phyloP scores from a whole-genome alignment of 2,888 invertebrate species.

The Napeogenes sylphis region DNA sequence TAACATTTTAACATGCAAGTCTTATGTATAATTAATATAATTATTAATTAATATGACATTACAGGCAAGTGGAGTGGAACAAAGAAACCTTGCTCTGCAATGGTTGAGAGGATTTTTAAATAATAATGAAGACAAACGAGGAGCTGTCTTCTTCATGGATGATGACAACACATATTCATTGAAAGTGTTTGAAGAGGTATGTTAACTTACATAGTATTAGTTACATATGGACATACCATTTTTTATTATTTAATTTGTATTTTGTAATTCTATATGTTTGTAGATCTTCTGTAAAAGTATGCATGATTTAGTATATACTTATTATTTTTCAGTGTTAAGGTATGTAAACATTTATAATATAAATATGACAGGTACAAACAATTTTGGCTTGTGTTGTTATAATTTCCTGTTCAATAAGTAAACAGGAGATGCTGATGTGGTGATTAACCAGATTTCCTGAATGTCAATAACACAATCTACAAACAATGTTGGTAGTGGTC shows the following conservation, averaged over 20 bases:
- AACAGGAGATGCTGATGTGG: background rate
- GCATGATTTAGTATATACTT: background rate
- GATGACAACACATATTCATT: slow-evolving; percentile 97
- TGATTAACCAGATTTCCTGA: background rate
- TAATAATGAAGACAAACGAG: slow-evolving; percentile 74
- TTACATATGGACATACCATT: too few relatives aligned
- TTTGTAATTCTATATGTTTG: background rate
- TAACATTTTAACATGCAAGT: too few relatives aligned
- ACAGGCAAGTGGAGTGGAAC: slow-evolving; percentile 90
- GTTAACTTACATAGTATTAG: slow-evolving; percentile 14
- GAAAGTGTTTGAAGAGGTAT: slow-evolving; percentile 92
- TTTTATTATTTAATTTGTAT: background rate
- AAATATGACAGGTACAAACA: background rate
- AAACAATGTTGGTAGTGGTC: background rate
- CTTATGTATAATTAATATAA: slow-evolving; percentile 2
- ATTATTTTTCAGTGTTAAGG: slow-evolving; percentile 6
- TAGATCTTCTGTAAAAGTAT: background rate
- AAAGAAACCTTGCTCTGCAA: slow-evolving; percentile 89
- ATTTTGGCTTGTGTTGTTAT: background rate
- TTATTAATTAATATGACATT: slow-evolving; percentile 16
- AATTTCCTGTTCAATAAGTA: background rate
- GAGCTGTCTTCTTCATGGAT: slow-evolving; percentile 96
- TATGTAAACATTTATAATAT: slow-evolving; percentile 10
- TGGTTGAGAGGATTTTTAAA: slow-evolving; percentile 85
- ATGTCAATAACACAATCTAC: background rate